phyloP scores from a whole-genome alignment of 2,113 vertebrate species.

The Ramphastos sulfuratus region DNA sequence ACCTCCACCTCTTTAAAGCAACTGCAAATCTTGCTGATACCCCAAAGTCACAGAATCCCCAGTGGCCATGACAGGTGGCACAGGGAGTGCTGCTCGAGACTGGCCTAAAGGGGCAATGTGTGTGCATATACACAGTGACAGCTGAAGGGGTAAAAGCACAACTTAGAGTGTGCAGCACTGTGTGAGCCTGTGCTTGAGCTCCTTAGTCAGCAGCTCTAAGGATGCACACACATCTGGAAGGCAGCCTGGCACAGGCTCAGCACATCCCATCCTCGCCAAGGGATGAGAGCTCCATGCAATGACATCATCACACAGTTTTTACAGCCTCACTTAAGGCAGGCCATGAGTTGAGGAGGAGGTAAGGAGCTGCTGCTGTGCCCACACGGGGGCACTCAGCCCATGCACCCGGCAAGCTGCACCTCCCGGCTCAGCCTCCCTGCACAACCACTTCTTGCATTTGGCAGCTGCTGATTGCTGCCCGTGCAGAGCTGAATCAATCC shows the following conservation, averaged over 20 bases:
- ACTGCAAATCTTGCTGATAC: neutral
- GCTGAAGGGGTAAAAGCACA: too few relatives aligned
- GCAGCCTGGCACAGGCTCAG: neutral
- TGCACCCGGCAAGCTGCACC: neutral
- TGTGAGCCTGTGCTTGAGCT: neutral
- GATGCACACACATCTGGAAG: neutral
- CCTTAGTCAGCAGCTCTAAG: neutral
- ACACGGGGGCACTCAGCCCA: slow-evolving; percentile 45
- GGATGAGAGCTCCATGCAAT: rapidly evolving
- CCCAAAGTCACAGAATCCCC: neutral
- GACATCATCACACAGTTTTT: rapidly evolving
- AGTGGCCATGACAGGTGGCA: neutral
- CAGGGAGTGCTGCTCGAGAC: neutral
- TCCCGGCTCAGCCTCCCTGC: neutral
- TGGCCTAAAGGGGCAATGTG: neutral
- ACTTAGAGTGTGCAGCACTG: neutral
- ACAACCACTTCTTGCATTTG: too few relatives aligned
- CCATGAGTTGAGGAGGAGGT: neutral
- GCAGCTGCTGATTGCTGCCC: neutral
- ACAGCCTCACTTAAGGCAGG: neutral
- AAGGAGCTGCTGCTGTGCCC: neutral
- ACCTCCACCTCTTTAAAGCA: too few relatives aligned
- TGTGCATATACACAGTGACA: neutral
- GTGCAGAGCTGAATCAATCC: neutral
- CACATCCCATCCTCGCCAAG: neutral